Conservation (phyloP, 2,888 invertebrate species). For the Leptinotarsa peninsularis region DNA sequence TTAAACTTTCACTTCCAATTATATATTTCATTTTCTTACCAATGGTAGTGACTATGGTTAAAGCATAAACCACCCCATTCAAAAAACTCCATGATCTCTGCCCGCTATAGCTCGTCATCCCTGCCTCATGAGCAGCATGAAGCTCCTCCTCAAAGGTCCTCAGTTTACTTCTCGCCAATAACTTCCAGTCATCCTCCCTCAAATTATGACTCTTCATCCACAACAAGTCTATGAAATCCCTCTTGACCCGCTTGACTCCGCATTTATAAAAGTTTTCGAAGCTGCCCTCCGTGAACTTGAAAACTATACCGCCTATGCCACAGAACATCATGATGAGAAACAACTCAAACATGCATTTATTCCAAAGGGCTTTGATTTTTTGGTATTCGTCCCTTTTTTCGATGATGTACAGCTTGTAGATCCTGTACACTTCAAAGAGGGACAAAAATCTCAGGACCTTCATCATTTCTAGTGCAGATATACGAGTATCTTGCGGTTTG, state of each 20-base stretch:
- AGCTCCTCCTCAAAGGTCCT: slow-evolving; percentile 89
- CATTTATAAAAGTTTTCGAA: slow-evolving; percentile 90
- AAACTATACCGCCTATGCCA: slow-evolving; percentile 81
- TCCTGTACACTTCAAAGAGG: slow-evolving; percentile 64
- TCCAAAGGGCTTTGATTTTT: slow-evolving; percentile 70
- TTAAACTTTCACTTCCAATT: no score
- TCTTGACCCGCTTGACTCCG: slow-evolving; percentile 86
- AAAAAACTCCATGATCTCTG: slow-evolving; percentile 89
- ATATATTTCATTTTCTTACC: slow-evolving; percentile 72
- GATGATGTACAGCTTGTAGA: slow-evolving; percentile 72
- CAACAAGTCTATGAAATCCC: slow-evolving; percentile 86
- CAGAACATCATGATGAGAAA: slow-evolving; percentile 79
- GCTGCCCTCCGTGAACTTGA: slow-evolving; percentile 85
- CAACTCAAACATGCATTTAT: slow-evolving; percentile 77
- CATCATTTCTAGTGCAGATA: slow-evolving; percentile 54
- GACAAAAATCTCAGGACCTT: slow-evolving; percentile 56
- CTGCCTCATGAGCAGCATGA: slow-evolving; percentile 85
- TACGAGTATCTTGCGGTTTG: slow-evolving; percentile 43
- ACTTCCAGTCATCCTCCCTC: slow-evolving; percentile 91
- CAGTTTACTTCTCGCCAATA: slow-evolving; percentile 82
- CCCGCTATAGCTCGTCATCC: slow-evolving; percentile 85
- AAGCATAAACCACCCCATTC: slow-evolving; percentile 86
- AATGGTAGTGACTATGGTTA: slow-evolving; percentile 89
- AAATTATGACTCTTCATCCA: slow-evolving; percentile 86
- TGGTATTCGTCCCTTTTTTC: slow-evolving; percentile 71